Conservation (phyloP, 2,113 vertebrate species). For the Bubo bubo region DNA sequence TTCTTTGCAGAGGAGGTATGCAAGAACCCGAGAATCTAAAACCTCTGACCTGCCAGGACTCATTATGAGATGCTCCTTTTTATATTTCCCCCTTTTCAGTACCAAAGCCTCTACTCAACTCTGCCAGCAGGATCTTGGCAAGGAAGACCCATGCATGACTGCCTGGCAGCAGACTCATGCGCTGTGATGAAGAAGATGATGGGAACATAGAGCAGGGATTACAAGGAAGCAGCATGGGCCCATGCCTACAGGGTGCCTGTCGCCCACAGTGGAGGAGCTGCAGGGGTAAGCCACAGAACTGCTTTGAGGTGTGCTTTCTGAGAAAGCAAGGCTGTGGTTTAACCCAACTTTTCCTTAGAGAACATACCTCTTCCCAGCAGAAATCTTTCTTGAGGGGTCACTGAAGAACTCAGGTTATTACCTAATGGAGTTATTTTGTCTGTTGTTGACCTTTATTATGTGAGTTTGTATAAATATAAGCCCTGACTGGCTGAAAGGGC, state of each 20-base stretch:
- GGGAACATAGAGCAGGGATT: neutral
- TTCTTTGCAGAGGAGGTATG: neutral
- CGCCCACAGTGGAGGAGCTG: neutral
- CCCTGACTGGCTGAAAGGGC: neutral
- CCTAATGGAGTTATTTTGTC: neutral
- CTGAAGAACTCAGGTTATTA: accelerated
- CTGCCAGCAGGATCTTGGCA: neutral
- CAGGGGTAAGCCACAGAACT: neutral
- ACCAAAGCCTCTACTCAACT: neutral
- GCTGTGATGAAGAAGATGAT: accelerated
- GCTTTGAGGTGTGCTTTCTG: neutral
- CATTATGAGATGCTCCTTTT: neutral
- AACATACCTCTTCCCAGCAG: accelerated
- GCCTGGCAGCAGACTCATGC: accelerated
- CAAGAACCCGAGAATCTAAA: neutral
- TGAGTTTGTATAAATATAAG: neutral
- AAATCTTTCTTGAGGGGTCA: neutral
- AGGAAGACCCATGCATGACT: neutral
- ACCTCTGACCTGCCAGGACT: neutral
- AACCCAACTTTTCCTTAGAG: neutral
- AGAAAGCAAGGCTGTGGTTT: neutral
- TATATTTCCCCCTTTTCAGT: neutral
- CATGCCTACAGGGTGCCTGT: accelerated
- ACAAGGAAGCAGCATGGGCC: accelerated
- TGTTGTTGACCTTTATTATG: neutral